Evolutionary conservation across 2,113 vertebrate genomes (phyloP).

Genomic region (Morphnarchus princeps): DNA sequence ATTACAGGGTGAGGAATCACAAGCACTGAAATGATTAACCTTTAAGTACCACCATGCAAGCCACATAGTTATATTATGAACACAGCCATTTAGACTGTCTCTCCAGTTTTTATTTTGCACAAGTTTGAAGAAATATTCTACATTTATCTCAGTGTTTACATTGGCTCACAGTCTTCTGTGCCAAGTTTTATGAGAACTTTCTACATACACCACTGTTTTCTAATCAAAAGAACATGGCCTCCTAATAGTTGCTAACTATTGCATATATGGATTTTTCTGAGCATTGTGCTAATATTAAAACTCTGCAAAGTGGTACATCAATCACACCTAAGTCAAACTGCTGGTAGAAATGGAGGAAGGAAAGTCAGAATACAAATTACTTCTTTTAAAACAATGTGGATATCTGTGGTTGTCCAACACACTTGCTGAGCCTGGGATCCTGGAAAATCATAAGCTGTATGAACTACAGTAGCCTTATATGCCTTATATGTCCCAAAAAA

Average conservation of each 20-base stretch:
- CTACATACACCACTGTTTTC: background rate
- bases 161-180: background rate
- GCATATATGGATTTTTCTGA: background rate
- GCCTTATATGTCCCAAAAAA: background rate
- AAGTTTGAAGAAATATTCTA: background rate
- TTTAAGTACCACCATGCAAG: background rate
- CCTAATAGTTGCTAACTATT: background rate
- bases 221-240: background rate
- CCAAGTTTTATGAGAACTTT: background rate
- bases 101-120: background rate
- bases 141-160: background rate
- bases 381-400: background rate
- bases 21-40: background rate
- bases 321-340: background rate
- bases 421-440: background rate
- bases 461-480: background rate
- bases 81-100: background rate
- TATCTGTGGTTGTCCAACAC: background rate
- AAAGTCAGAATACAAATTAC: background rate
- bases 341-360: background rate
- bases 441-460: background rate
- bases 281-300: background rate
- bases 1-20: background rate
- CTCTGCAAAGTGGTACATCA: background rate
- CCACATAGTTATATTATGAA: background rate